A percentile compares a stretch with the other conserved stretches of the same genome.
Evolutionary conservation across 2,113 vertebrate species (phyloP).

Genomic region (Cyphomyrus plagiostoma): DNA sequence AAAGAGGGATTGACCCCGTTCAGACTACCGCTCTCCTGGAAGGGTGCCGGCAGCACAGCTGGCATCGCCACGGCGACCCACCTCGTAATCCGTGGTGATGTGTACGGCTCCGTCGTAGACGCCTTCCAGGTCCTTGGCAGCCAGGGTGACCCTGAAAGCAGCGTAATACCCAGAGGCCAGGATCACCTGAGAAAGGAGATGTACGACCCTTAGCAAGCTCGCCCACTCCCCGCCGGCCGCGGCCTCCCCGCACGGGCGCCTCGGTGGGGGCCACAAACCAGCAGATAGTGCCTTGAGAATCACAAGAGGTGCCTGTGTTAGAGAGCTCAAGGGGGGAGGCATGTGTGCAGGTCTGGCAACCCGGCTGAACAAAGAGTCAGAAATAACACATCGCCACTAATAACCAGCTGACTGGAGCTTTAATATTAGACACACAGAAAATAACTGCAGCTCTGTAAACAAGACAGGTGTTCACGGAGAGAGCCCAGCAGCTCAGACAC

Average conservation of each 20-base stretch:
- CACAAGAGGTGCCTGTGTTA: neutral
- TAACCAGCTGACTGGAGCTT: neutral
- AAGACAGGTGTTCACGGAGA: neutral
- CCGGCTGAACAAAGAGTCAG: neutral
- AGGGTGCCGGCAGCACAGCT: neutral
- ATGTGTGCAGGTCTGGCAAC: neutral
- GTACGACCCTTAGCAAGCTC: neutral
- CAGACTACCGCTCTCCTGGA: neutral
- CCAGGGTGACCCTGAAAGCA: constrained; percentile 83
- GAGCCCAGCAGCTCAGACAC: neutral
- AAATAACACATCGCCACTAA: neutral
- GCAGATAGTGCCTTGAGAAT: neutral
- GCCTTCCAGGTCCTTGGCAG: constrained; percentile 84
- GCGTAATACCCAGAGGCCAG: constrained; percentile 88
- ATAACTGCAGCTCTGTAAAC: neutral
- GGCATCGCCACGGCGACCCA: constrained; percentile 36
- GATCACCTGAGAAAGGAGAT: constrained; percentile 67
- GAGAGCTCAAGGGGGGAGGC: neutral
- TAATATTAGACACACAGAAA: neutral
- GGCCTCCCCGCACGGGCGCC: neutral
- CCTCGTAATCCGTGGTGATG: constrained; percentile 95
- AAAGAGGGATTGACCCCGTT: neutral
- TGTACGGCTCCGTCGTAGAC: constrained; percentile 87
- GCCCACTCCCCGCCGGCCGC: neutral
- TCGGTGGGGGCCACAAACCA: neutral